These are phyloP conservation scores for Campoplex nolae DNA, from an alignment of 2,888 invertebrate genomes.

Conservation along the genomic window DNA sequence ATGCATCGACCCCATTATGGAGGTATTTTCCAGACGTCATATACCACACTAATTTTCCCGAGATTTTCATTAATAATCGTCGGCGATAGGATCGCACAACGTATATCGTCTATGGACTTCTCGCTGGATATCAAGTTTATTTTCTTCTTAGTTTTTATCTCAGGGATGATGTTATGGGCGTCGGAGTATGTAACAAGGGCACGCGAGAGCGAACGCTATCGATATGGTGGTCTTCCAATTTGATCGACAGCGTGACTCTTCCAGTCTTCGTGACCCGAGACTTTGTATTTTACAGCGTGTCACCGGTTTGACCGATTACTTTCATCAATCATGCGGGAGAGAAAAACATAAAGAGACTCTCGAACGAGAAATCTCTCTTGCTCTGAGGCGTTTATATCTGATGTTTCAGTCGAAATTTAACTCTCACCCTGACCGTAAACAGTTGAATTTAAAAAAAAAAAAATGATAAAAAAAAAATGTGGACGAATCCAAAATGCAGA, in stretches of 20 bases:
- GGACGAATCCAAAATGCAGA: neutral
- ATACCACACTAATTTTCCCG: conserved; percentile 51
- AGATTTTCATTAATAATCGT: conserved; percentile 56
- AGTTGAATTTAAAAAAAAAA: conserved; percentile 8
- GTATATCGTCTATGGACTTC: neutral
- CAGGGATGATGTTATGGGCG: conserved; percentile 11
- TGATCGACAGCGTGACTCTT: conserved; percentile 54
- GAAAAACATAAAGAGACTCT: conserved; percentile 1
- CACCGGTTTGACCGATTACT: conserved; percentile 77
- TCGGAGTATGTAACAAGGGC: conserved; percentile 17
- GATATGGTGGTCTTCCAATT: conserved; percentile 56
- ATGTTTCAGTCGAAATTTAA: conserved; percentile 34
- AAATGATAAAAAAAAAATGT: neutral
- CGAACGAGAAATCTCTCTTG: conserved; percentile 19
- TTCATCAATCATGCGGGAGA: conserved; percentile 76
- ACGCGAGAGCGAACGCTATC: conserved; percentile 35
- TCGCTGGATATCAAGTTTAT: conserved; percentile 9
- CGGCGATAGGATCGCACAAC: conserved; percentile 32
- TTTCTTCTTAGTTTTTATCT: neutral
- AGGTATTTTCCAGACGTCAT: conserved; percentile 5
- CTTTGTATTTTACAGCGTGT: conserved; percentile 44
- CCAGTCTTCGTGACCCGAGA: conserved; percentile 11
- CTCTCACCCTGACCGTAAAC: neutral
- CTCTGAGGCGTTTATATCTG: conserved; percentile 42
- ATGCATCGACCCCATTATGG: conserved; percentile 9